Percentiles rank a stretch among this genome's conserved stretches.
Evolutionary conservation across 2,113 vertebrate genomes (phyloP).

Genomic region (Lepus europaeus): DNA sequence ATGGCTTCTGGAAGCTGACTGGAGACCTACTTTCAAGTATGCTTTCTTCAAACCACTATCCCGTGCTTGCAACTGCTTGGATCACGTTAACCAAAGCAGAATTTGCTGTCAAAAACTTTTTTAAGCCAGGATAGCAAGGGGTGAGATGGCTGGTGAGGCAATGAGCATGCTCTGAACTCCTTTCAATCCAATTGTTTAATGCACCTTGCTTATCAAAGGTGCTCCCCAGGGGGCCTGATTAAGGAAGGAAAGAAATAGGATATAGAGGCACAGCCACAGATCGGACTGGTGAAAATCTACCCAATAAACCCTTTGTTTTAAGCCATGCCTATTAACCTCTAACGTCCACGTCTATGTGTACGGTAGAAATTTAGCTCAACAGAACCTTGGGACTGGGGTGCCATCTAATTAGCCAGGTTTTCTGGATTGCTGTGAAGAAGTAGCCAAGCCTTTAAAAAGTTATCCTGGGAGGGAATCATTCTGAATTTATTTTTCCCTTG

Average conservation of each 20-base stretch:
- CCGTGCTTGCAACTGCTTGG: neutral
- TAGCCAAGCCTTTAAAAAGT: neutral
- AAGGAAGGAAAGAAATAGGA: conserved; percentile 72
- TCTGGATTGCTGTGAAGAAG: neutral
- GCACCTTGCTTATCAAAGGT: conserved; percentile 42
- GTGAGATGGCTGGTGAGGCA: neutral
- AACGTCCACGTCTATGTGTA: neutral
- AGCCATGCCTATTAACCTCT: conserved; percentile 52
- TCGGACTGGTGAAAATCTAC: neutral
- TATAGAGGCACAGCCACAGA: neutral
- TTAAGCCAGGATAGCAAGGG: neutral
- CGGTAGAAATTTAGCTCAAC: neutral
- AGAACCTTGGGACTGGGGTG: neutral
- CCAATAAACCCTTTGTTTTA: neutral
- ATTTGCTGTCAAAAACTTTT: neutral
- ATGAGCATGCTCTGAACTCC: neutral
- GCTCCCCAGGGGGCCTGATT: conserved; percentile 60
- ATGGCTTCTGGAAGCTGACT: neutral
- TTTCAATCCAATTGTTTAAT: neutral
- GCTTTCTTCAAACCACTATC: neutral
- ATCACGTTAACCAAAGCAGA: neutral
- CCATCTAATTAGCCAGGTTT: neutral
- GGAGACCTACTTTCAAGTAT: neutral
- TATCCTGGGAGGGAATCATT: conserved; percentile 40
- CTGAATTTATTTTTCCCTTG: conserved; percentile 25